Evolutionary conservation across 2,113 vertebrate species (phyloP).

Genomic region (Sterrhoptilus dennistouni): DNA sequence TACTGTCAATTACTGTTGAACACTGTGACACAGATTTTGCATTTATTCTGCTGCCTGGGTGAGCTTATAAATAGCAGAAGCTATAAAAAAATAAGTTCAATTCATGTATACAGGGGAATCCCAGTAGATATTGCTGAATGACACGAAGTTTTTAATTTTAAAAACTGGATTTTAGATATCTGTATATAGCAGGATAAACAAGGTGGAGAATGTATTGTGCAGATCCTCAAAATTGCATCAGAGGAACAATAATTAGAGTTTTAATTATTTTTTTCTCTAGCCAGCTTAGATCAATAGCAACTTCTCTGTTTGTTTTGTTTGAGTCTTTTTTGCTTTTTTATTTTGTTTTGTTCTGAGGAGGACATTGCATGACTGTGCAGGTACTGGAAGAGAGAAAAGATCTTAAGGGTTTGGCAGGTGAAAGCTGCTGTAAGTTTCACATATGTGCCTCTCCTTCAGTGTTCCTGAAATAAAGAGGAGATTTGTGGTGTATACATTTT

Average conservation of each 20-base stretch:
- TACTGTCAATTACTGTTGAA: not conserved
- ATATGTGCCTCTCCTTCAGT: not conserved
- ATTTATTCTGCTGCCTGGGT: not conserved
- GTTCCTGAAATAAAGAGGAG: constrained; percentile 26
- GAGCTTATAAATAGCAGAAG: not conserved
- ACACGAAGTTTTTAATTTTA: constrained; percentile 30
- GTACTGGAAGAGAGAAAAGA: constrained; percentile 8
- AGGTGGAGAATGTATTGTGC: constrained; percentile 31
- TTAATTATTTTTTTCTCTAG: constrained; percentile 65
- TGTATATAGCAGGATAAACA: constrained; percentile 25
- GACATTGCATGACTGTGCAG: constrained; percentile 48
- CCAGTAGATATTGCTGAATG: not conserved
- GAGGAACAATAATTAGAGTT: constrained; percentile 52
- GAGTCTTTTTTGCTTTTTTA: not conserved
- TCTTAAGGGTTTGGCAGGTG: constrained; percentile 28
- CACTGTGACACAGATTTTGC: not conserved
- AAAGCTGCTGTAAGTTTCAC: not conserved
- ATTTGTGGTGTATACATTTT: not conserved
- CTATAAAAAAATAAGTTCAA: not conserved
- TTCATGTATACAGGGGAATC: not conserved
- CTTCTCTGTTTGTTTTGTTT: constrained; percentile 41
- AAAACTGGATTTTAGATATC: constrained; percentile 37
- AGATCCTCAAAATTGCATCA: constrained; percentile 62
- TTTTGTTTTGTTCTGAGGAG: not conserved
- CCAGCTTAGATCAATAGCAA: constrained; percentile 58